Base-by-base conservation (phyloP, 2,113 vertebrate genomes). In the Acanthochromis polyacanthus region DNA sequence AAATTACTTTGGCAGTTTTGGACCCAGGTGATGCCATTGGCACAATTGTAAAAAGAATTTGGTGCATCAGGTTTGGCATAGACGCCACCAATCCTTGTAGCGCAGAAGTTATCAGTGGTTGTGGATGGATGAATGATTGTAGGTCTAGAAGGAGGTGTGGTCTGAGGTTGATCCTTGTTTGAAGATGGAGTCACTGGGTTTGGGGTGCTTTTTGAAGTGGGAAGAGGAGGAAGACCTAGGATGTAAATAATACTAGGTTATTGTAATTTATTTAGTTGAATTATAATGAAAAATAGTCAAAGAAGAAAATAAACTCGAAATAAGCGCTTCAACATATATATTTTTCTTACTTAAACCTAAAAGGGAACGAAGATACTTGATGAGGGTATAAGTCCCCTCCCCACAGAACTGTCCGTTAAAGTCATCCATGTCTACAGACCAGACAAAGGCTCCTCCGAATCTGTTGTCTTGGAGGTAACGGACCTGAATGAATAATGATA, bases 381-480 rank as follows among this genome's bases (percentile, higher is more conserved):
- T 94, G 38, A 96, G 90, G 15, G 93, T 78, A 60, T 93, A 95
- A 19, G 78, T 90, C 52, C 94, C 94, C 70, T 94, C 69, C 60
- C 81, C 80, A 68, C 95, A 96, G 83, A 94, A 96, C 61, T 91
- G 83, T 63, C 95, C 95, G 4, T 62, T 62, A 53, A 96, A 96
- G 82, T 96, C 95, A 75, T 97, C 96, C 52, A 97, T 77, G 64
- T 95, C 95, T 72, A 97, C 79, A 79, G 94, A 65, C 95, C 95
- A 96, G 55, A 96, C 75, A 53, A 96, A 95, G 25, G 95, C 95
- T 28, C 96, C 96, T 64, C 95, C 95, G 88, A 95, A 95, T 0
- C 84, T 78, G 17, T 93, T 93, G 3, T 93, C 82, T 77, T 94
- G 95, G 51, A 96, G 67, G 78, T 94, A 96, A 3, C 46, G 73